phyloP scores from a whole-genome alignment of 1,140 invertebrate genomes.

The Hylaeus volcanicus region DNA sequence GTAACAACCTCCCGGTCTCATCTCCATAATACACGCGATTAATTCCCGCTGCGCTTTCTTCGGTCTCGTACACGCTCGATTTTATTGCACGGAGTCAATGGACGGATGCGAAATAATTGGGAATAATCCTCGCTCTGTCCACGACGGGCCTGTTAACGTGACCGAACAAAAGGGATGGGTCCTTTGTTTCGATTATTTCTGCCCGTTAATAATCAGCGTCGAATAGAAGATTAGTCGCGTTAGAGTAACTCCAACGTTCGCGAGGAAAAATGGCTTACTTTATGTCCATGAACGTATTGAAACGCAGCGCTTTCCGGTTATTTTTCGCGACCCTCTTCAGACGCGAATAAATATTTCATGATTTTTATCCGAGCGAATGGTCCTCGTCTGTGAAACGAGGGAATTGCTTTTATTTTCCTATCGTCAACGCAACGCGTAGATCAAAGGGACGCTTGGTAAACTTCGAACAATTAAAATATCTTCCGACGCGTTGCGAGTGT shows the following conservation, averaged over 20 bases:
- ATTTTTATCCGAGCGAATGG: background rate
- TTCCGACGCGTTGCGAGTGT: conserved; percentile 20
- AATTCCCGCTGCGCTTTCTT: conserved; percentile 16
- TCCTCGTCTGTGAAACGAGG: background rate
- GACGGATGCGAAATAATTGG: conserved; percentile 27
- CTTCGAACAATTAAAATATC: conserved; percentile 70
- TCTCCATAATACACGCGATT: conserved; percentile 42
- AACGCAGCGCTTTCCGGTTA: no score
- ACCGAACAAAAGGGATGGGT: background rate
- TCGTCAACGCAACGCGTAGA: conserved; percentile 11
- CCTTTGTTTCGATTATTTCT: background rate
- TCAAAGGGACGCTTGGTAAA: conserved; percentile 56
- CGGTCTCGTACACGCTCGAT: no score
- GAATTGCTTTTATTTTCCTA: background rate
- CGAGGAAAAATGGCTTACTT: no score
- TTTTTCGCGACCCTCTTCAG: no score
- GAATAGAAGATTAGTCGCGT: background rate
- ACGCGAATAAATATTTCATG: no score
- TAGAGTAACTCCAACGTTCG: no score
- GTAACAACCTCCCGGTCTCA: conserved; percentile 29
- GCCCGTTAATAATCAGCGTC: background rate
- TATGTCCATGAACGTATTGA: no score
- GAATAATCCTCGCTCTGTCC: conserved; percentile 11
- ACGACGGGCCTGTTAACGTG: background rate
- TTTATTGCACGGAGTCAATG: background rate